A percentile compares a stretch with the other conserved stretches of the same genome.
Evolutionary conservation across 2,797 vertebrate species (phyloP).

Genomic region (Ficedula albicollis): DNA sequence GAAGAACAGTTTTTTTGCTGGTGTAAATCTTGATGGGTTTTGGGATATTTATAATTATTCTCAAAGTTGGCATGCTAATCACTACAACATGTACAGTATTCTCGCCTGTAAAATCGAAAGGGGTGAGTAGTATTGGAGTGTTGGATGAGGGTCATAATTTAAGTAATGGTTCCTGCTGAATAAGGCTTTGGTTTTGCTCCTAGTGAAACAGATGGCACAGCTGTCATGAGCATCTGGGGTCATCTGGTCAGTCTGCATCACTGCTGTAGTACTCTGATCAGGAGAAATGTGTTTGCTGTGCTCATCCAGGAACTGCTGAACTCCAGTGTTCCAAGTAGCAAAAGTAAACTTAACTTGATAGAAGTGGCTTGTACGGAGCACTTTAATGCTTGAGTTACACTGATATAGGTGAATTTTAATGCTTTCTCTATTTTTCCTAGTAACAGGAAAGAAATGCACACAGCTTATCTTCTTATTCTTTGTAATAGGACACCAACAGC

Average conservation of each 20-base stretch:
- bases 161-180: neutral
- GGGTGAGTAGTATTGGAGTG: constrained; percentile 74
- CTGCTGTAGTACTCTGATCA: neutral
- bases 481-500: constrained; percentile 67
- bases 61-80: constrained; percentile 51
- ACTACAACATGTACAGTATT: constrained; percentile 83
- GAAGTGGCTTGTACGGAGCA: neutral
- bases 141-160: neutral
- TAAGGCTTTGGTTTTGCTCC: neutral
- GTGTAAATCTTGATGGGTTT: constrained; percentile 80
- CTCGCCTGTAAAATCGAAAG: constrained; percentile 92
- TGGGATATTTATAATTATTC: constrained; percentile 82
- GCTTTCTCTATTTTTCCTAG: neutral
- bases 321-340: neutral
- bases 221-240: neutral
- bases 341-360: neutral
- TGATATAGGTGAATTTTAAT: neutral
- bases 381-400: neutral
- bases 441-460: neutral
- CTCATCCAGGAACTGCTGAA: neutral
- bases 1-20: constrained; percentile 81
- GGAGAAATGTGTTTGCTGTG: neutral
- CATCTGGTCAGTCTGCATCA: neutral
- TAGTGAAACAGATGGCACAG: neutral
- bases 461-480: neutral